Evolutionary conservation across 2,797 vertebrate genomes (phyloP), one percentile per base, ranked within the genome.

Genomic region (Hipposideros larvatus): DNA sequence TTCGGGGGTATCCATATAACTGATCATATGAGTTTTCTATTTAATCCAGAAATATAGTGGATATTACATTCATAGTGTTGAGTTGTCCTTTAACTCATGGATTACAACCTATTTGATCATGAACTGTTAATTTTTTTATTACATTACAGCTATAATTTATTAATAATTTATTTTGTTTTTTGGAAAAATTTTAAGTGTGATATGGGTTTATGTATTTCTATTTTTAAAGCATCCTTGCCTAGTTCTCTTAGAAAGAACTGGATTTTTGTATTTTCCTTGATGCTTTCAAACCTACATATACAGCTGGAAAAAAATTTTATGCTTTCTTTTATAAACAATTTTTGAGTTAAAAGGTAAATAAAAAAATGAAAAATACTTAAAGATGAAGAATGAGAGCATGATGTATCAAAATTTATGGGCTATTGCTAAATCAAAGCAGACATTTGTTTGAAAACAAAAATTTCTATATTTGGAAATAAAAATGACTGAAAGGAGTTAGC

Each of bases 371-470:
- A 77, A 77, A 59, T 26, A 66, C 37, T 91, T 84, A 14, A 90
- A 79, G 70, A 79, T 37, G 26, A 66, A 68, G 11, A 88, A 15
- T 15, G 66, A 66, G 16, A 68, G 5, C 3, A 15, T 28, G 8
- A 51, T 26, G 10, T 10, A 13, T 43, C 51, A 63, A 55, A 89
- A 53, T 51, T 48, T 48, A n/a, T 41, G 21, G 19, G 22, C 2
- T 21, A n/a, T 57, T 92, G 82, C 41, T 14, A 70, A 88, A 82
- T 66, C 11, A 51, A 74, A 68, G 41, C 37, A 10, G 26, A 51
- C 5, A 70, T 87, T 88, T 89, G 70, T 91, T 85, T 87, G 48
- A 92, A 96, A 78, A 77, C 41, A 91, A 61, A 86, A 75, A 66
- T 37, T 2, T 22, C 66, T 94, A 77, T 91, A 86, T 87, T 94